phyloP scores from a whole-genome alignment of 2,113 vertebrate species.

The Chitala chitala region DNA sequence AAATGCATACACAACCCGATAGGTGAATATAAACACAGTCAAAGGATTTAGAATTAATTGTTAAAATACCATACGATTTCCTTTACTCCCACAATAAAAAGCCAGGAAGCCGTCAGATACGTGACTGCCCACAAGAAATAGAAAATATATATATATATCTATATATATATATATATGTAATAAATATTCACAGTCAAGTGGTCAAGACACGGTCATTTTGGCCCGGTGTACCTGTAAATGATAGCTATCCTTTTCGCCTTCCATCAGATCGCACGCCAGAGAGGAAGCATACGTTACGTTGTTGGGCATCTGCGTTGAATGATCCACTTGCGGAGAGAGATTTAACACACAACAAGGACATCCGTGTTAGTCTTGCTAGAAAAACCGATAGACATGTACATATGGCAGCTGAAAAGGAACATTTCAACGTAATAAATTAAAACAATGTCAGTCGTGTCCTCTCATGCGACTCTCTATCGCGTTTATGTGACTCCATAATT shows the following conservation, averaged over 20 bases:
- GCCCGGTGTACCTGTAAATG: not conserved
- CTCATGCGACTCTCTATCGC: slow-evolving; percentile 48
- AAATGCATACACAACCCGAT: not conserved
- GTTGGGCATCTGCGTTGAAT: slow-evolving; percentile 42
- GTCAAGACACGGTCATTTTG: not conserved
- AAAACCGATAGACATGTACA: slow-evolving; percentile 21
- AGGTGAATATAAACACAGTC: not conserved
- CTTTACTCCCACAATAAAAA: not conserved
- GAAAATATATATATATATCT: not conserved
- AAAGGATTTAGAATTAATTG: not conserved
- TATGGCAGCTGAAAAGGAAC: not conserved
- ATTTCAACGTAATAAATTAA: slow-evolving; percentile 11
- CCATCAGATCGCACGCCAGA: slow-evolving; percentile 23
- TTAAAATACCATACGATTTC: not conserved
- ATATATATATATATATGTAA: not conserved
- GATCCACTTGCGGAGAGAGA: slow-evolving; percentile 42
- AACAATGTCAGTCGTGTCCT: slow-evolving; percentile 47
- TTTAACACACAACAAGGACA: slow-evolving; percentile 26
- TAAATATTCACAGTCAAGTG: slow-evolving; percentile 7
- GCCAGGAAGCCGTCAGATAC: not conserved
- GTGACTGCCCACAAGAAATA: not conserved
- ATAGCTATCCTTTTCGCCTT: slow-evolving; percentile 26
- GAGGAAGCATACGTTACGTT: slow-evolving; percentile 21
- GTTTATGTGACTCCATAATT: slow-evolving; percentile 58
- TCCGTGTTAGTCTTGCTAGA: slow-evolving; percentile 42